Evolutionary conservation across 1,140 invertebrate genomes (phyloP), one percentile per base, ranked within the genome.

Genomic region (Eubasilissa regina): DNA sequence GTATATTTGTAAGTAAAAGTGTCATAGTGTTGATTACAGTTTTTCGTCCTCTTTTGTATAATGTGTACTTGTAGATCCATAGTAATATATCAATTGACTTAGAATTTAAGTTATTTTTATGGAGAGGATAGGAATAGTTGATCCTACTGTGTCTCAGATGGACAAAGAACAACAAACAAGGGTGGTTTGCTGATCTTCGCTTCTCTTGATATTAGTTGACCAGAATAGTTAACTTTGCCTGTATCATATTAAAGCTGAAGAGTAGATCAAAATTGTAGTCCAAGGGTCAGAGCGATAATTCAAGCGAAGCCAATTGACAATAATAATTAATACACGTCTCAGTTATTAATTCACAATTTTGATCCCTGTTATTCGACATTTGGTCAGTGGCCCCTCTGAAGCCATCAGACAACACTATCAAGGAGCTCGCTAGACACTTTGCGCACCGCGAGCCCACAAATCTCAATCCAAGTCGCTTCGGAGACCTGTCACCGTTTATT

Each of bases 1-100:
- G 21, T 19, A 58, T 15, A 21, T 10, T 8, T 13, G 17, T 7
- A 58, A 58, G 21, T 58, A 21, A 11, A 58, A 21, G 9, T 21
- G 15, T 15, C 3, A 15, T 58, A 8, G 21, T 19, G 10, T 64
- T 35, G 19, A 64, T 64, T 64, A 64, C 19, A 0, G 13, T 13
- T 64, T 43, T 64, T 64, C 60, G 19, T 13, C 10, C 60, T 25
- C 35, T 44, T 25, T 25, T 64, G 35, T 64, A 64, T 35, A 64
- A 64, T 25, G 13, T 12, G 60, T 21, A 35, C 7, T 11, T 64
- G 11, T 64, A 19, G n/a, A 64, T 64, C 11, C 60, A 11, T 11
- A 64, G 60, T n/a, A 64, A n/a, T 4, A 25, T n/a, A 35, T 64
- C 60, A n/a, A 64, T 25, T 21, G n/a, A 12, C 10, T 25, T 64